Base-by-base conservation (phyloP, 2,888 invertebrate genomes). In the Leptopterna dolabrata region DNA sequence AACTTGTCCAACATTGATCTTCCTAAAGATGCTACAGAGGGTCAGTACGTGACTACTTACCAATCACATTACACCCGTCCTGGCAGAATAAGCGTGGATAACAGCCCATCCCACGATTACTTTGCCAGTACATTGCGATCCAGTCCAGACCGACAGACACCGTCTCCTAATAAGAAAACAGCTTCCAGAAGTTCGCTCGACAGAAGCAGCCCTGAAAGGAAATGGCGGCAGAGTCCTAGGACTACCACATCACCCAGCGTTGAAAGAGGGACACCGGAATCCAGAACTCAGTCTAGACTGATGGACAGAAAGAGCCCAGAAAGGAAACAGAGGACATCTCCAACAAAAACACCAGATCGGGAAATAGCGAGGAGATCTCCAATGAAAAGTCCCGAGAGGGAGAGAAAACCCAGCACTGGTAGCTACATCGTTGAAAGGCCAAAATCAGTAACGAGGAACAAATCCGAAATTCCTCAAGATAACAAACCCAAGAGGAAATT, bases 71-170 rank as follows among this genome's bases (percentile, higher is more conserved):
- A 92, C 89, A 92, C 92, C 4, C 30, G 78, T 1, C 86, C 86
- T 16, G 93, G 93, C 80, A 91, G 91, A 87, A 93, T 95, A 29
- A 94, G 94, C 89, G 93, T 93, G 55, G 95, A 95, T 86, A 93
- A 93, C 90, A 95, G 95, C 91, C 94, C 96, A 0, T 94, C 95
- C 0, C 96, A 96, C 90, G 95, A 95, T 89, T 95, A 95, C 0
- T 96, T 96, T 93, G 96, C 95, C 0, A 94, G 95, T 87, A 95
- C 95, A 6, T 92, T 96, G 76, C 93, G 96, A 43, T 93, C 95
- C n/a, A 91, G 90, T 83, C 94, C 95, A 0, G 92, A 94, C 73
- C 92, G 93, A 0, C 92, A 92, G n/a, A 92, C 92, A 3, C 88
- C 90, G 27, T 90, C 90, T 19, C 91, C 91, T 36, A 90, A 90